Percentiles rank a stretch among this genome's conserved stretches.
phyloP scores from a whole-genome alignment of 2,113 vertebrate species.

The Sander lucioperca region DNA sequence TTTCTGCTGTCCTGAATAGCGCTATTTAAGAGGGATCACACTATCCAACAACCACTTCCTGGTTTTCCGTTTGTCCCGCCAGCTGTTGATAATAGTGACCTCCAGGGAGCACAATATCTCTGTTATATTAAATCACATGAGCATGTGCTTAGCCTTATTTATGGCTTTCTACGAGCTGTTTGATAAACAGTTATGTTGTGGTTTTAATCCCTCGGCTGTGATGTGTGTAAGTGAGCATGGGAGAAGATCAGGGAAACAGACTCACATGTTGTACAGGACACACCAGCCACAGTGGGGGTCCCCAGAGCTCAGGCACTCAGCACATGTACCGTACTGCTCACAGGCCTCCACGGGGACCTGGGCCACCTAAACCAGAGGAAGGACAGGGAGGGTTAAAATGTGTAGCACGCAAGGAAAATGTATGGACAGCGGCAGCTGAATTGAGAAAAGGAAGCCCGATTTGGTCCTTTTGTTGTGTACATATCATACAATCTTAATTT shows the following conservation, averaged over 20 bases:
- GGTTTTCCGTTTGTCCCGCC: slow-evolving; percentile 32
- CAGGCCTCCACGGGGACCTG: slow-evolving; percentile 94
- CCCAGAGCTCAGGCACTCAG: slow-evolving; percentile 90
- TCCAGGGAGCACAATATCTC: slow-evolving; percentile 46
- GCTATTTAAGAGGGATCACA: slow-evolving; percentile 55
- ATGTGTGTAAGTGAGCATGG: slow-evolving; percentile 9
- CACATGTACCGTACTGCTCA: slow-evolving; percentile 91
- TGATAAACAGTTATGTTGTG: slow-evolving; percentile 30
- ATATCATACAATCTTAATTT: not conserved
- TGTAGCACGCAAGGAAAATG: not conserved
- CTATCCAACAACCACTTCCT: slow-evolving; percentile 50
- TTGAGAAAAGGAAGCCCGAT: not conserved
- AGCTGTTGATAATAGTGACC: slow-evolving; percentile 61
- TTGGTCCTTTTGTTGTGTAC: not conserved
- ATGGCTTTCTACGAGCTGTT: slow-evolving; percentile 29
- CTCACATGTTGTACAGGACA: slow-evolving; percentile 94
- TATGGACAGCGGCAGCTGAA: not conserved
- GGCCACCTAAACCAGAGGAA: slow-evolving; percentile 84
- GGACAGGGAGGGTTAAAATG: not conserved
- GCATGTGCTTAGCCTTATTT: slow-evolving; percentile 21
- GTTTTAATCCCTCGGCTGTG: slow-evolving; percentile 48
- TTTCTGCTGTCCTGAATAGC: slow-evolving; percentile 57
- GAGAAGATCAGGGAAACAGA: slow-evolving; percentile 58
- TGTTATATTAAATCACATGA: slow-evolving; percentile 42
- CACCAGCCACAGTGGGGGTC: slow-evolving; percentile 98